Base-by-base conservation (phyloP, 2,888 invertebrate species). In the Phania funesta region DNA sequence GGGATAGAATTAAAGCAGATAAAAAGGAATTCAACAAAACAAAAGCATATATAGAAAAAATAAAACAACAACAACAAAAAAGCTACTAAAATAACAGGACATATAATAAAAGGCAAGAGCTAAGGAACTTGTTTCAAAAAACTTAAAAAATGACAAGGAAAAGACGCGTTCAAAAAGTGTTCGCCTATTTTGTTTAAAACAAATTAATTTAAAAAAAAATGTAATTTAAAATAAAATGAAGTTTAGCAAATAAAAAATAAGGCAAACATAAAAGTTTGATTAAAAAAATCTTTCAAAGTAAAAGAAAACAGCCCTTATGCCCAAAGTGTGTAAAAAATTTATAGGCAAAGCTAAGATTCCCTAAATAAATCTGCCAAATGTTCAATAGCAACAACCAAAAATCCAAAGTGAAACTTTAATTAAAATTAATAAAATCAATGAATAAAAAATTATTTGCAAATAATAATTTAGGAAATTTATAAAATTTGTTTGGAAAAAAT, bases 11-110 rank as follows among this genome's bases (percentile, higher is more conserved):
- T 9, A 70, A 52, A 46, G 54, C 38, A 65, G 44, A 76, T 44
- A 22, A 78, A 77, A 71, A 22, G 38, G 38, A 75, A 22, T 48
- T 58, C 13, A 46, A 60, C 32, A 62, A 44, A 76, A 70, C 11
- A 52, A 81, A 67, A 54, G 46, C 13, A 65, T 52, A 58, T 70
- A 64, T 54, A 82, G 67, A 81, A 65, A 22, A 56, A 65, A 65
- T 50, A 64, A 62, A 80, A 76, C 56, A 79, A 79, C 65, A 58
- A 48, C 11, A 35, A 41, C n/a, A n/a, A n/a, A n/a, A n/a, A n/a
- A n/a, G n/a, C 7, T 16, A 29, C 32, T 54, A 2, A 8, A 58
- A 35, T 35, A 3, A 20, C 16, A 22, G 11, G 5, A 44, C 41
- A 8, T 44, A 16, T 16, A n/a, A 16, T 2, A 16, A 16, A 44